These are phyloP conservation scores for Trisateles emortualis DNA, from an alignment of 2,888 invertebrate genomes.

Conservation along the genomic window DNA sequence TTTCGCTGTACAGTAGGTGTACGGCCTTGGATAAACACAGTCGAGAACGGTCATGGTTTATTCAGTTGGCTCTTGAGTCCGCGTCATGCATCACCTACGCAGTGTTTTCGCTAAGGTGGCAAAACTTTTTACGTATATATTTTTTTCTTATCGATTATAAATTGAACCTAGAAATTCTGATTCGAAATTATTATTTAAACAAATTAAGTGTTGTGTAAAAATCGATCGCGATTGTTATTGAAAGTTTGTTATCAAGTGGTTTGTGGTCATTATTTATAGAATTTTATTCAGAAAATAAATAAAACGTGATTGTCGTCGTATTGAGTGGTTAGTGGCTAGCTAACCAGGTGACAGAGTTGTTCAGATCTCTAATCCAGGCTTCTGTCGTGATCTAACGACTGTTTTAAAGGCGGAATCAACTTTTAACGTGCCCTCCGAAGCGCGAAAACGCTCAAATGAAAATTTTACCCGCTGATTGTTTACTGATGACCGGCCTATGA, in stretches of 20 bases:
- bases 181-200: background rate
- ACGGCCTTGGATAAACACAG: constrained; percentile 51
- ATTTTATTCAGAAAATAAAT: too few relatives aligned
- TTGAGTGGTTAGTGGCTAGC: too few relatives aligned
- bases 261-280: constrained; percentile 23
- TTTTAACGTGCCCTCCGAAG: too few relatives aligned
- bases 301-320: background rate
- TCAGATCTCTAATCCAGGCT: too few relatives aligned
- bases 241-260: constrained; percentile 33
- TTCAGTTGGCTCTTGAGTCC: constrained; percentile 67
- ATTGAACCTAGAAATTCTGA: constrained; percentile 11
- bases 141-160: constrained; percentile 10
- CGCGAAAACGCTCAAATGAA: too few relatives aligned
- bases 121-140: constrained; percentile 35
- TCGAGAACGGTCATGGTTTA: constrained; percentile 57
- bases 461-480: too few relatives aligned
- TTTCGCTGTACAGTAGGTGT: constrained; percentile 57
- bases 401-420: too few relatives aligned
- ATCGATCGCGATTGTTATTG: constrained; percentile 27
- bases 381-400: too few relatives aligned
- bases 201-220: constrained; percentile 10
- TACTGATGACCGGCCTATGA: too few relatives aligned
- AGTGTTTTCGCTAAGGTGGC: constrained; percentile 78
- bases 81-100: constrained; percentile 82
- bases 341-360: too few relatives aligned